Evolutionary conservation across 2,797 vertebrate genomes (phyloP).

Genomic region (Gephyroberyx darwinii): DNA sequence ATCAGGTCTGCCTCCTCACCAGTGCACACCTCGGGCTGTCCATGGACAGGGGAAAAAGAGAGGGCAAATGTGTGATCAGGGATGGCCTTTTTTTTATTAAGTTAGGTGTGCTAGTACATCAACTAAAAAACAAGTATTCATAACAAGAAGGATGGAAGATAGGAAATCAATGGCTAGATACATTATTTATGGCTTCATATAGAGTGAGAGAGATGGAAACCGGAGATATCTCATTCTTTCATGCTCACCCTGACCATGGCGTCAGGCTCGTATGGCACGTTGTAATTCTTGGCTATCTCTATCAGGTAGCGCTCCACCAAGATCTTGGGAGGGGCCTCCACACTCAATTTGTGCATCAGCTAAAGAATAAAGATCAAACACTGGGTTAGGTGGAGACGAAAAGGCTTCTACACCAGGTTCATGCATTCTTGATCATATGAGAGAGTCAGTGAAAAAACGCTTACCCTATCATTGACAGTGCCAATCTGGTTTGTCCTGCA

Average conservation of each 20-base stretch:
- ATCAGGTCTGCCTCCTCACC: constrained; percentile 92
- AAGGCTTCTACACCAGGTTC: not conserved
- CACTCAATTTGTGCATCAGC: constrained; percentile 97
- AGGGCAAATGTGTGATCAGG: not conserved
- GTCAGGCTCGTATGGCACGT: constrained; percentile 95
- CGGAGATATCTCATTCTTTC: not conserved
- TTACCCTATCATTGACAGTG: constrained; percentile 96
- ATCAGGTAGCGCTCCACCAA: constrained; percentile 97
- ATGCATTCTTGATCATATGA: constrained; percentile 36
- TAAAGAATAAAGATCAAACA: constrained; percentile 60
- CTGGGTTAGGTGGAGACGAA: not conserved
- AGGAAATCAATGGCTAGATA: constrained; percentile 9
- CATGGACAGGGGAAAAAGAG: not conserved
- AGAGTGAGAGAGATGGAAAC: not conserved
- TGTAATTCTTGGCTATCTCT: constrained; percentile 99
- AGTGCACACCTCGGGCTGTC: constrained; percentile 89
- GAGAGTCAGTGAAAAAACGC: constrained; percentile 17
- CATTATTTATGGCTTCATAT: not conserved
- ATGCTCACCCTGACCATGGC: constrained; percentile 93
- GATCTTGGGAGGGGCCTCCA: constrained; percentile 97
- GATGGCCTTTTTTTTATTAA: not conserved
- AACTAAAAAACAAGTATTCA: not conserved
- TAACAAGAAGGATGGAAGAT: not conserved
- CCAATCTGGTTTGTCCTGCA: constrained; percentile 98
- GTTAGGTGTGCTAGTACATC: not conserved